Conservation (phyloP, 1,140 invertebrate genomes). For the Eciton burchellii region DNA sequence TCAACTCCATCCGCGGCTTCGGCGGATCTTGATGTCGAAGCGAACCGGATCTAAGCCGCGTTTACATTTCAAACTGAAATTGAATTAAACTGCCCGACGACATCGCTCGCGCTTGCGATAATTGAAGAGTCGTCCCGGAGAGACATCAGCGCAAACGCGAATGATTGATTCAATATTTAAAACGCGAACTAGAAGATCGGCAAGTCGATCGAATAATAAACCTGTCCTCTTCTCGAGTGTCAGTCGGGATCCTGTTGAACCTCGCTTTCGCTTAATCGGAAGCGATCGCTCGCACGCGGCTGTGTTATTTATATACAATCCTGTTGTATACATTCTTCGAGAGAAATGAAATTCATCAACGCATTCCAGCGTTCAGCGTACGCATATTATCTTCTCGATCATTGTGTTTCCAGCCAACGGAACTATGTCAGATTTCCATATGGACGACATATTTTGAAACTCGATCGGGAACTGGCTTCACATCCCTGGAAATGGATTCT, state of each 20-base stretch:
- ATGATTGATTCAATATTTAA: neutral
- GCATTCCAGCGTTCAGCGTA: neutral
- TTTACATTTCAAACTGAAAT: too few species aligned
- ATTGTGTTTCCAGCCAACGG: too few species aligned
- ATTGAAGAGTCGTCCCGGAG: neutral
- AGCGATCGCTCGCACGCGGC: conserved; percentile 20
- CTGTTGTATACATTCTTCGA: neutral
- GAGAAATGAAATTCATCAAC: conserved; percentile 18
- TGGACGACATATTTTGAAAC: too few species aligned
- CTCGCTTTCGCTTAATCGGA: conserved; percentile 58
- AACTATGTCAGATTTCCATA: too few species aligned
- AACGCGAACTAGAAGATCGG: conserved; percentile 1
- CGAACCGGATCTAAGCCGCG: too few species aligned
- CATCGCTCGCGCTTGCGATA: neutral
- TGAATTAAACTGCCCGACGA: too few species aligned
- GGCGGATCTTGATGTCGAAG: too few species aligned
- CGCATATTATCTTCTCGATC: neutral
- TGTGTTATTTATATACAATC: conserved; percentile 11
- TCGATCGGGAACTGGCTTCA: too few species aligned
- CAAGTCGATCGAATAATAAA: conserved; percentile 44
- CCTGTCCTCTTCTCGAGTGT: conserved; percentile 22
- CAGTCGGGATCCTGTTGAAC: conserved; percentile 17
- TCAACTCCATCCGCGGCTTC: too few species aligned
- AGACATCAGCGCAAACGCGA: neutral
- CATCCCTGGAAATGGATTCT: too few species aligned